These are phyloP conservation scores for Pomacea canaliculata DNA, from an alignment of 2,888 invertebrate genomes.

Conservation along the genomic window DNA sequence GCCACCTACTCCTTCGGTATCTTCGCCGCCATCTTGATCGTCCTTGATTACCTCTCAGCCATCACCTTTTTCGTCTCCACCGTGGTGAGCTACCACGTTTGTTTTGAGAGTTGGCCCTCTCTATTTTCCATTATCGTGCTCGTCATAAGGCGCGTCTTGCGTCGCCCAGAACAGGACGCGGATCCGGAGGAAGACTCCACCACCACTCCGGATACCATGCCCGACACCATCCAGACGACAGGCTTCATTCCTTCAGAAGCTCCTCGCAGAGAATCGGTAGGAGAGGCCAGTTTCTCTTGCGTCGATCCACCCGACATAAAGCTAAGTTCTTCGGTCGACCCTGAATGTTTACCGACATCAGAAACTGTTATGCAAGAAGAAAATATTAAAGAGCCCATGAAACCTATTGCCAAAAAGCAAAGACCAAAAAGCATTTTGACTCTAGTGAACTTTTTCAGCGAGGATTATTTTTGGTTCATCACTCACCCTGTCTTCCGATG, in stretches of 20 bases:
- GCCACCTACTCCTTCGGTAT: slow-evolving; percentile 57
- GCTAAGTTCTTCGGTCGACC: no score
- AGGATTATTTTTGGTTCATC: slow-evolving; percentile 50
- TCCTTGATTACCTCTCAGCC: slow-evolving; percentile 55
- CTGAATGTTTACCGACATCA: no score
- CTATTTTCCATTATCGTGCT: not conserved
- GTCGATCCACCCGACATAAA: no score
- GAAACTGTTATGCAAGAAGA: no score
- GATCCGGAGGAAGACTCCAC: not conserved
- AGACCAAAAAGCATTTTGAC: no score
- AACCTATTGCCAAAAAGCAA: no score
- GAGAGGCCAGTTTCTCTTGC: no score
- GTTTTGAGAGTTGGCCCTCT: slow-evolving; percentile 36
- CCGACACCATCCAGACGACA: no score
- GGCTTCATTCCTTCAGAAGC: no score
- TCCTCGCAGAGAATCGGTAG: no score
- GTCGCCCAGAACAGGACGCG: slow-evolving; percentile 27
- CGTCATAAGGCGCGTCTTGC: not conserved
- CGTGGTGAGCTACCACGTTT: slow-evolving; percentile 46
- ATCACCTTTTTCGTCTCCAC: slow-evolving; percentile 51
- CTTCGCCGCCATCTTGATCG: slow-evolving; percentile 53
- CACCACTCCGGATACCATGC: not conserved
- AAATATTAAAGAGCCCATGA: no score
- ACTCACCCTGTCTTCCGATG: slow-evolving; percentile 46
- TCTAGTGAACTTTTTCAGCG: slow-evolving; percentile 48